phyloP scores from a whole-genome alignment of 2,113 vertebrate genomes.

The Balaeniceps rex region DNA sequence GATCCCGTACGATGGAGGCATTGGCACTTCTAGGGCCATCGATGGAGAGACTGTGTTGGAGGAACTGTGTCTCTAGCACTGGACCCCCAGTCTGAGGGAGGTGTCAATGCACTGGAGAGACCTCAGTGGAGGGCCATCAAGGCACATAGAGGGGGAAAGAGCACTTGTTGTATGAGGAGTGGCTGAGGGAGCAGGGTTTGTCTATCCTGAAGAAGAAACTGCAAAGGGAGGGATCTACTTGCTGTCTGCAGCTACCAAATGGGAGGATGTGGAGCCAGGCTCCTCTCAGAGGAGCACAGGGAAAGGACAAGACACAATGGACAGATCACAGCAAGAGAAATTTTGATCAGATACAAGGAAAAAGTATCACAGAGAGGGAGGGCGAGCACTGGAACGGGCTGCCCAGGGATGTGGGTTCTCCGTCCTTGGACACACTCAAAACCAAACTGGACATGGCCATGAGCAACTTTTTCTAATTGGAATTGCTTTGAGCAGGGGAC shows the following conservation, averaged over 20 bases:
- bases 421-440: not conserved
- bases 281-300: not conserved
- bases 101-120: not conserved
- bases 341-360: not conserved
- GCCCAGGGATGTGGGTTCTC: not conserved
- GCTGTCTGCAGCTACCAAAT: not conserved
- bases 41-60: not conserved
- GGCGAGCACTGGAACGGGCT: not conserved
- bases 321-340: not conserved
- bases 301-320: not conserved
- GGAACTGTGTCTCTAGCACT: not conserved
- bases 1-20: not conserved
- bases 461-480: not conserved
- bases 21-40: not conserved
- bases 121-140: not conserved
- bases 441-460: not conserved
- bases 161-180: not conserved
- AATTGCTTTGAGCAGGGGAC: not conserved
- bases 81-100: not conserved
- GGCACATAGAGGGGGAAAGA: not conserved
- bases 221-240: not conserved
- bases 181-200: not conserved
- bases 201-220: not conserved
- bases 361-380: not conserved
- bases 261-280: not conserved